Evolutionary conservation across 2,113 vertebrate genomes (phyloP), one percentile per base, ranked within the genome.

Genomic region (Leptosomus discolor): DNA sequence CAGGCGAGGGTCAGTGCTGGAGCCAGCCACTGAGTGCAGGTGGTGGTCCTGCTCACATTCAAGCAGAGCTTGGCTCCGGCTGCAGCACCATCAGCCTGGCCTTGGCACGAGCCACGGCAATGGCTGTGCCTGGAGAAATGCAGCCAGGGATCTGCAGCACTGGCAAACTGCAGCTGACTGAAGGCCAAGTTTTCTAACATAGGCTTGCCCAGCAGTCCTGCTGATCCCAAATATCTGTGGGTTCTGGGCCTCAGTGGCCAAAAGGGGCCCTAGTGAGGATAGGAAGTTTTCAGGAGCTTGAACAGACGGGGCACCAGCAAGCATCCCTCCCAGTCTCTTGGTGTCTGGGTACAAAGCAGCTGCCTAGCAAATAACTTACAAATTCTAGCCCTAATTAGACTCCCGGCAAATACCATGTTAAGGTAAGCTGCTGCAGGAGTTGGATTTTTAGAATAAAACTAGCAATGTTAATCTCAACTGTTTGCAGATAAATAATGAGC

Each of bases 31-130:
- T 26, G 79, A 32, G 51, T 9, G 51, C 68, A 70, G 90, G 71
- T 37, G 58, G 32, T 68, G 75, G 3, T 50, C 23, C n/a, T 22
- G 79, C 82, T 58, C 56, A 6, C 0, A 0, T 54, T 45, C 85
- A 30, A 27, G 15, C 36, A 41, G 39, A 22, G 11, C 64, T 95
- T 91, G 92, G 94, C 88, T 95, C 64, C 0, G 20, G 17, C 45
- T 57, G 45, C 67, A 71, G 43, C 56, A 41, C 61, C 77, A 56
- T 37, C 94, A 83, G 83, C 73, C 78, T 29, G 73, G 67, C 26
- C 43, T n/a, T 77, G 69, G 77, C 20, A 0, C 5, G 45, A 85
- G 46, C 69, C 45, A 30, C 0, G 0, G 65, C 34, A 18, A 20
- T 4, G 65, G 46, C 79, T 76, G 73, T 57, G 78, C 65, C 74